Conservation (phyloP, 1,140 invertebrate genomes). For the Bilobella aurantiaca region DNA sequence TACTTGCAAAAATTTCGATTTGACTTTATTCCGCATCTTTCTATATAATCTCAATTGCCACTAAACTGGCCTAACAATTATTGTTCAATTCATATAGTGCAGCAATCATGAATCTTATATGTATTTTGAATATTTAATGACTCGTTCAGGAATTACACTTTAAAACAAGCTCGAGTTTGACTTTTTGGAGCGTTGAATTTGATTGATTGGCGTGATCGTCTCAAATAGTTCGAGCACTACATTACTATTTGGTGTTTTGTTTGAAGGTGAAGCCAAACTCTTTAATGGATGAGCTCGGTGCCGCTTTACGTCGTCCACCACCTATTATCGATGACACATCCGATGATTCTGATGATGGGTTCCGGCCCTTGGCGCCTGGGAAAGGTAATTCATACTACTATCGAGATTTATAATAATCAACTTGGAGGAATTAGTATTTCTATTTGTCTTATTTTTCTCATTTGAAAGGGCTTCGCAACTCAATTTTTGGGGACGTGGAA, state of each 20-base stretch:
- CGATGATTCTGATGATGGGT: constrained; percentile 28
- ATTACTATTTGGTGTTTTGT: not conserved
- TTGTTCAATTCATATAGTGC: too few relatives aligned
- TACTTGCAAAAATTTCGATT: too few relatives aligned
- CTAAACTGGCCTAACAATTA: too few relatives aligned
- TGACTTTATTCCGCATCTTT: too few relatives aligned
- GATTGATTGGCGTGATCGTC: too few relatives aligned
- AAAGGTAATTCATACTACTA: constrained; percentile 11
- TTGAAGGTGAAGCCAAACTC: not conserved
- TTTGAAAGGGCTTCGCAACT: not conserved
- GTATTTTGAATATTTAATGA: too few relatives aligned
- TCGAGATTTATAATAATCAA: not conserved
- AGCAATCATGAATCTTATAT: too few relatives aligned
- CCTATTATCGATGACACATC: not conserved
- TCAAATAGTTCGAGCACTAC: not conserved
- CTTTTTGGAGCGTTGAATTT: too few relatives aligned
- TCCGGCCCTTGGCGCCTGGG: constrained; percentile 10
- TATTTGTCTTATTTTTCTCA: not conserved
- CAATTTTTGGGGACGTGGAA: constrained; percentile 23
- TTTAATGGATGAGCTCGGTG: too few relatives aligned
- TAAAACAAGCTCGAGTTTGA: too few relatives aligned
- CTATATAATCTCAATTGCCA: too few relatives aligned
- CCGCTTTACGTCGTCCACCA: not conserved
- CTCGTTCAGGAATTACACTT: too few relatives aligned
- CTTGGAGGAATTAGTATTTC: not conserved